Conservation (phyloP, 1,140 invertebrate species). For the Drosophila simulans region DNA sequence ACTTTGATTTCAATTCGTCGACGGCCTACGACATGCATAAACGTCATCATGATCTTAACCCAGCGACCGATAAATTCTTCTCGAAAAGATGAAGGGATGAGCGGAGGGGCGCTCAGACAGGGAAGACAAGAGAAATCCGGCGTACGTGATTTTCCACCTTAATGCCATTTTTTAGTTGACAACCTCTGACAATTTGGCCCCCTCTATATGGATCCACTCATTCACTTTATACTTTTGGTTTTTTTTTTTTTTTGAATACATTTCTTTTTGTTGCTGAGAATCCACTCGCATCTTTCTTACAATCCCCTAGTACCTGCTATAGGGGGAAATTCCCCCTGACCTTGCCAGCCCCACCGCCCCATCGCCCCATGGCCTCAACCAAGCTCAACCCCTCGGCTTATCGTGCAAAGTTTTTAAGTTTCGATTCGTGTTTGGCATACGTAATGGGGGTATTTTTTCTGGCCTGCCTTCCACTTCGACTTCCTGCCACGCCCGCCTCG, state of each 20-base stretch:
- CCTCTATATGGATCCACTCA: conserved; percentile 55
- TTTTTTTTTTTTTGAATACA: conserved; percentile 3
- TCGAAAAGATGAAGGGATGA: not conserved
- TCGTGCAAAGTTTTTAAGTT: conserved; percentile 80
- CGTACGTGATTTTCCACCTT: conserved; percentile 79
- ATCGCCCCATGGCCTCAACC: not conserved
- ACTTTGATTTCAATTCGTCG: conserved; percentile 75
- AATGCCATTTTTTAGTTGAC: conserved; percentile 74
- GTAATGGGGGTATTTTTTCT: conserved; percentile 59
- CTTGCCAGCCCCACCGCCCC: not conserved
- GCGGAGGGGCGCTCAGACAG: conserved; percentile 6
- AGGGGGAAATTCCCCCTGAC: conserved; percentile 9
- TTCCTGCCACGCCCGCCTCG: conserved; percentile 6
- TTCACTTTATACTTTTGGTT: conserved; percentile 50
- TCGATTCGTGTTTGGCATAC: conserved; percentile 76
- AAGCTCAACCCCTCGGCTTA: conserved; percentile 28
- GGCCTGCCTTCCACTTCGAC: conserved; percentile 18
- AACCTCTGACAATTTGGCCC: conserved; percentile 75
- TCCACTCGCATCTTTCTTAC: conserved; percentile 11
- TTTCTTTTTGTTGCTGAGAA: not conserved
- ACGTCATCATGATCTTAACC: conserved; percentile 20
- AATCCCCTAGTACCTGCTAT: conserved; percentile 22
- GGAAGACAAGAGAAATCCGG: conserved; percentile 64
- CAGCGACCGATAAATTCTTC: not conserved
- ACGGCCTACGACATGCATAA: conserved; percentile 26